These are phyloP conservation scores for Pseudochromis fuscus DNA, from an alignment of 2,797 vertebrate genomes.

Conservation along the genomic window DNA sequence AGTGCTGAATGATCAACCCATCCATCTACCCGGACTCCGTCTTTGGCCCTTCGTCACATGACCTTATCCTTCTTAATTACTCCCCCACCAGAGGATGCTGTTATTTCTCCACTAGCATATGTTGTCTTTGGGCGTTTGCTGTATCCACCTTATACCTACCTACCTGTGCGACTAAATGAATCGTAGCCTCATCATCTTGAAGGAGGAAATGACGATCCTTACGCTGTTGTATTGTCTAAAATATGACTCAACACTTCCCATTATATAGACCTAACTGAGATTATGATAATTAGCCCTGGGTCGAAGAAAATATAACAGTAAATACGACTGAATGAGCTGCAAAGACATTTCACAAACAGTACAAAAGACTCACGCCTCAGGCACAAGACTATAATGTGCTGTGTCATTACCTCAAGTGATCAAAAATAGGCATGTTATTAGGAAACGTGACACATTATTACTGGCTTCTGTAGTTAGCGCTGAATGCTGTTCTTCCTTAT, in stretches of 20 bases:
- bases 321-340: background rate
- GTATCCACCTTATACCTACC: too few species aligned
- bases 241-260: background rate
- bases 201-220: background rate
- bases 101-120: too few species aligned
- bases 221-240: background rate
- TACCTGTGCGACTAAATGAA: too few species aligned
- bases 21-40: too few species aligned
- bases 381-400: background rate
- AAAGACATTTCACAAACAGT: background rate
- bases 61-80: too few species aligned
- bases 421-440: conserved; percentile 13
- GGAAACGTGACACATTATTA: conserved; percentile 27
- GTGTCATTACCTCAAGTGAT: conserved; percentile 9
- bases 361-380: background rate
- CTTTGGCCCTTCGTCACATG: too few species aligned
- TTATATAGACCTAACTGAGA: background rate
- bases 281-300: background rate
- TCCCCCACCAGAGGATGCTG: too few species aligned
- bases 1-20: too few species aligned
- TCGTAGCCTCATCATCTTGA: too few species aligned
- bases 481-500: conserved; percentile 23
- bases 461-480: conserved; percentile 13
- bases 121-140: too few species aligned
- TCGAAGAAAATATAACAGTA: background rate